A percentile compares a stretch with the other conserved stretches of the same genome.
phyloP scores from a whole-genome alignment of 2,888 invertebrate species.

The Zelleria hepariella region DNA sequence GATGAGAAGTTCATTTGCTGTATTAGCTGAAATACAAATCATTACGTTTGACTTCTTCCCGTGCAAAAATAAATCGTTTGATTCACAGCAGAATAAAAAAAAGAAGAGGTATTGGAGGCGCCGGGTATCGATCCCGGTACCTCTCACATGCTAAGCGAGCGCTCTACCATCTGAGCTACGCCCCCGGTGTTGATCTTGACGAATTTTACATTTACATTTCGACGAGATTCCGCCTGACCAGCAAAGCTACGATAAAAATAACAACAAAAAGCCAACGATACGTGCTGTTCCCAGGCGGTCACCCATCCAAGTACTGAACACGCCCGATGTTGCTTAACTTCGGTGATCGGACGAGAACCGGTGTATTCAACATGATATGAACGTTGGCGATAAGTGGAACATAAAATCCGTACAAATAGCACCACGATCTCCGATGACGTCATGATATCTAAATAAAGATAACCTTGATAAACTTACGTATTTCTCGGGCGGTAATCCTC shows the following conservation, averaged over 20 bases:
- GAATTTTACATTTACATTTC: background rate
- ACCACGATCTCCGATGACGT: background rate
- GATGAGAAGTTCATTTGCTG: conserved; percentile 93
- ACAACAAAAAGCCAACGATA: conserved; percentile 20
- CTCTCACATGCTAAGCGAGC: conserved; percentile 72
- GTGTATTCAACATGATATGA: conserved; percentile 24
- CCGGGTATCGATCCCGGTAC: conserved; percentile 72
- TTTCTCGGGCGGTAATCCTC: conserved; percentile 76
- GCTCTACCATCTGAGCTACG: conserved; percentile 73
- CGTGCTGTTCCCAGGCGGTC: conserved; percentile 24
- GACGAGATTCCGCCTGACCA: background rate
- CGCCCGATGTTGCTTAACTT: conserved; percentile 25
- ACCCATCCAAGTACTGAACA: conserved; percentile 24
- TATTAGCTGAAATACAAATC: conserved; percentile 80
- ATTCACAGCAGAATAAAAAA: conserved; percentile 4
- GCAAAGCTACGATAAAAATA: background rate
- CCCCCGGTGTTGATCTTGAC: conserved; percentile 27
- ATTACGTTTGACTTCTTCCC: too few relatives aligned
- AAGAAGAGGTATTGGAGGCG: conserved; percentile 48
- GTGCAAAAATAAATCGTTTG: background rate
- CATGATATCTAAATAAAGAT: background rate
- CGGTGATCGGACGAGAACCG: conserved; percentile 26
- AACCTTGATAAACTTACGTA: conserved; percentile 66
- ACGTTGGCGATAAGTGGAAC: conserved; percentile 16
- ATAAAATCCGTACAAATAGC: background rate